Conservation (phyloP, 2,888 invertebrate genomes). For the Adineta ricciae region DNA sequence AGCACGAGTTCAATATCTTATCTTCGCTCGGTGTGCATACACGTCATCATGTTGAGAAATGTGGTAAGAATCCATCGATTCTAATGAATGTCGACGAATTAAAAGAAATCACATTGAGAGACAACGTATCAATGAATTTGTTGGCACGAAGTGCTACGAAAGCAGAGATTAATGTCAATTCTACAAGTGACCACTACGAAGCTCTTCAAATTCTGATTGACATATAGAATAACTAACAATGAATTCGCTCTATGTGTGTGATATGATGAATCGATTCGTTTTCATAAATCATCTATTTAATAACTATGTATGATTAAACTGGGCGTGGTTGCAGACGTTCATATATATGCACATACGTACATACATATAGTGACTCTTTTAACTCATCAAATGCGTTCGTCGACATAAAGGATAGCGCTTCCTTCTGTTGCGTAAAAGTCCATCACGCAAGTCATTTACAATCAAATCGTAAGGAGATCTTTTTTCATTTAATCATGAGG, state of each 20-base stretch:
- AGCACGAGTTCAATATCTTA: neutral
- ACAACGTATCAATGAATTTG: neutral
- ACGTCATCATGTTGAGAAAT: neutral
- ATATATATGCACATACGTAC: neutral
- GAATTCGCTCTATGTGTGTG: neutral
- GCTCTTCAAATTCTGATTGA: neutral
- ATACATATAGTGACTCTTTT: neutral
- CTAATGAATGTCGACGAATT: neutral
- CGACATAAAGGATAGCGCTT: neutral
- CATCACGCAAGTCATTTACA: neutral
- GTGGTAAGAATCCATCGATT: neutral
- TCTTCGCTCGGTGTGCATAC: neutral
- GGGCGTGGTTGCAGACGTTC: neutral
- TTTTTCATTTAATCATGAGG: neutral
- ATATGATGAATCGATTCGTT: slow-evolving; percentile 5
- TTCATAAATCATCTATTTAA: neutral
- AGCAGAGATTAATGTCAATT: neutral
- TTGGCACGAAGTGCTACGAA: neutral
- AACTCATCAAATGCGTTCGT: neutral
- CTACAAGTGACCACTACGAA: neutral
- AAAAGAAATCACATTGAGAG: neutral
- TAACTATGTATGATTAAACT: neutral
- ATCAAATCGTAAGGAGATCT: neutral
- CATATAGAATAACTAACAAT: neutral
- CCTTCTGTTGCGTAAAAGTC: neutral